Evolutionary conservation across 2,888 invertebrate genomes (phyloP), one percentile per base, ranked within the genome.

Genomic region (Fragum sueziense): DNA sequence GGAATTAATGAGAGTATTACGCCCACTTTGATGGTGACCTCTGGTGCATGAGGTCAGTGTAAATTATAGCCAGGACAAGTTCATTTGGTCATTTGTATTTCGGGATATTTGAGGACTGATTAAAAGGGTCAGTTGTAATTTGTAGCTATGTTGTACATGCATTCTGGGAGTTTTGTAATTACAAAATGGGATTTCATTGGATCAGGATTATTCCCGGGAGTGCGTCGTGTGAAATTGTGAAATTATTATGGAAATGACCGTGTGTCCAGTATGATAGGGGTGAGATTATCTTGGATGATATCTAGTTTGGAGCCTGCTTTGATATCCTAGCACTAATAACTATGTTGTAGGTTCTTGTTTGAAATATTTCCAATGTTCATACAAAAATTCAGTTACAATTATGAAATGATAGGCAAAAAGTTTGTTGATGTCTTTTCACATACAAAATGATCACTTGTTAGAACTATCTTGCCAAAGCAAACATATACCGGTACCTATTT

Each of bases 171-270:
- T 69, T 62, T 73, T 41, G 69, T 80, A 76, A 80, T 80, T 76
- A 76, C 72, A 76, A 76, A 51, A 65, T 57, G 73, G 34, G 70
- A 70, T 51, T 75, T 76, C 80, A 80, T 80, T 70, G 80, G 76
- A 80, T 80, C 73, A 31, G n/a, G 29, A 27, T 34, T 34, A 37
- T 76, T 74, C 80, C 73, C n/a, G 7, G 61, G 61, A 74, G 73
- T 67, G 67, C 41, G 20, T n/a, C 47, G 74, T 37, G 74, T 70
- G 76, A 74, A 80, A 74, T 71, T 25, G 71, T 76, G 76, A 76
- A 80, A 80, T 80, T 74, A 54, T 80, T 80, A 76, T 80, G 80
- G 80, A 76, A 80, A 80, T 76, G 68, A 76, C 41, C 61, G n/a
- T 34, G 31, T n/a, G 54, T 29, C 33, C 22, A n/a, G 20, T n/a